phyloP scores from a whole-genome alignment of 2,797 vertebrate genomes.

The Periparus ater region DNA sequence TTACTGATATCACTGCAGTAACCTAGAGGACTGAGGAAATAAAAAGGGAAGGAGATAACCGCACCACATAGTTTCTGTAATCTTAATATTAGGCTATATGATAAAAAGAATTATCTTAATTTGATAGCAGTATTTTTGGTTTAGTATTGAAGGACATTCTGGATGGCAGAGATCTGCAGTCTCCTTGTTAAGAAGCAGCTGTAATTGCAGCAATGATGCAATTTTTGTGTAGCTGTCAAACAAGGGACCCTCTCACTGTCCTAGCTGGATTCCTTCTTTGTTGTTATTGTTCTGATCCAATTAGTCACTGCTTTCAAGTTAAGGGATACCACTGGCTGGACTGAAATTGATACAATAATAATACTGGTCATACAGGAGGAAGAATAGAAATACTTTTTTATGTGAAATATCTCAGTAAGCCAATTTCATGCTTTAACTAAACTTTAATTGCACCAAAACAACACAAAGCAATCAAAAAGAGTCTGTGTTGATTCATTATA shows the following conservation, averaged over 20 bases:
- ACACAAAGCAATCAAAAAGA: not conserved
- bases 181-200: slow-evolving; percentile 36
- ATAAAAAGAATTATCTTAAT: not conserved
- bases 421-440: not conserved
- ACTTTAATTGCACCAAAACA: not conserved
- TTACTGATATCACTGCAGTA: not conserved
- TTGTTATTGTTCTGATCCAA: slow-evolving; percentile 43
- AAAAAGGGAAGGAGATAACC: not conserved
- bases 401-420: not conserved
- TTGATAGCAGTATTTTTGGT: not conserved
- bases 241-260: slow-evolving; percentile 55
- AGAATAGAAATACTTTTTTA: not conserved
- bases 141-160: slow-evolving; percentile 4
- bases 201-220: slow-evolving; percentile 27
- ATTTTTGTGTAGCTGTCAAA: slow-evolving; percentile 41
- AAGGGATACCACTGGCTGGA: not conserved
- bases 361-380: not conserved
- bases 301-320: slow-evolving; percentile 38
- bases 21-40: not conserved
- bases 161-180: not conserved
- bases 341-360: not conserved
- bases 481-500: not conserved
- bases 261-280: slow-evolving; percentile 30
- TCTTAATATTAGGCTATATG: not conserved
- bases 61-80: not conserved